Percentiles rank a stretch among this genome's conserved stretches.
Evolutionary conservation across 2,888 invertebrate species (phyloP).

Genomic region (Morpho helenor): DNA sequence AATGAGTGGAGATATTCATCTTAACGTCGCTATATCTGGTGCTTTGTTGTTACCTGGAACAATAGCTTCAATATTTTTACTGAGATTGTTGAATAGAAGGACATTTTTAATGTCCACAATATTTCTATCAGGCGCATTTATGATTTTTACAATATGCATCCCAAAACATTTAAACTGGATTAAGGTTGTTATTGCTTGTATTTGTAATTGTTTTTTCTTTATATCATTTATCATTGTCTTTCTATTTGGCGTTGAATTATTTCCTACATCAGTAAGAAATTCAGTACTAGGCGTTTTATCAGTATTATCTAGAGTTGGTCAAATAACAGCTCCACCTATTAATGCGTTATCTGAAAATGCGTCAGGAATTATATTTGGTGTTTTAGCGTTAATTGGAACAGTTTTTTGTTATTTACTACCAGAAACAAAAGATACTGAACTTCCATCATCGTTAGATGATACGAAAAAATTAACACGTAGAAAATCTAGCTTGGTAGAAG

Average conservation of each 20-base stretch:
- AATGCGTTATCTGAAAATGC: constrained; percentile 70
- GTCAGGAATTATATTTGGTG: constrained; percentile 79
- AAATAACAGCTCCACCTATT: constrained; percentile 87
- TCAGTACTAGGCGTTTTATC: constrained; percentile 90
- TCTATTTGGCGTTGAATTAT: constrained; percentile 90
- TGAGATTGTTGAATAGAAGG: constrained; percentile 80
- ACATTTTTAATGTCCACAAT: constrained; percentile 80
- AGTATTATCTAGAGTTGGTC: constrained; percentile 88
- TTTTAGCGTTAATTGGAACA: constrained; percentile 81
- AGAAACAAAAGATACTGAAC: constrained; percentile 61
- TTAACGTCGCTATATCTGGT: constrained; percentile 88
- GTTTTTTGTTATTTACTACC: constrained; percentile 82
- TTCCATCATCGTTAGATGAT: constrained; percentile 55
- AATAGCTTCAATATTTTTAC: constrained; percentile 74
- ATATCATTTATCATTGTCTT: constrained; percentile 90
- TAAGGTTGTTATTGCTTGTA: constrained; percentile 80
- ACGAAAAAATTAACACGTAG: constrained; percentile 34
- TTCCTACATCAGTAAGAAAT: constrained; percentile 91
- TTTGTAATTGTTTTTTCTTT: constrained; percentile 88
- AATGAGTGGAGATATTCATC: constrained; percentile 86
- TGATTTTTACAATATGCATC: constrained; percentile 45
- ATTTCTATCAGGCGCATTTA: constrained; percentile 50
- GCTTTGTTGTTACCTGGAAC: constrained; percentile 81
- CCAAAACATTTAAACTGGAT: constrained; percentile 52
- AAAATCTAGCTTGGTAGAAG: constrained; percentile 18